These are phyloP conservation scores for Atethmia centrago DNA, from an alignment of 2,888 invertebrate species.

Conservation along the genomic window DNA sequence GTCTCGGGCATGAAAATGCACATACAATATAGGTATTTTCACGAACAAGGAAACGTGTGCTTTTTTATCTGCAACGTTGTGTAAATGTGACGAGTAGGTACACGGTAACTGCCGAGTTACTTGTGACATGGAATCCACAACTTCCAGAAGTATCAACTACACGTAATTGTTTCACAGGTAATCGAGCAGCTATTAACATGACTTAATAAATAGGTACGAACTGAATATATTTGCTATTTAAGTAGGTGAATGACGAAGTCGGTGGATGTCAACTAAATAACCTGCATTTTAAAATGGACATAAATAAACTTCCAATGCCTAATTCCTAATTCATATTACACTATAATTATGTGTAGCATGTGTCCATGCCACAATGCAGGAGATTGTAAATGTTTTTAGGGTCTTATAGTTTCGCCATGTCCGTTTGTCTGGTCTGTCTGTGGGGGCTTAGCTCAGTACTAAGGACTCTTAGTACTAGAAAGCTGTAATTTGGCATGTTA, in stretches of 20 bases:
- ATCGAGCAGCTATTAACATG: slow-evolving; percentile 5
- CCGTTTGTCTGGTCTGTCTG: no score
- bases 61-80: slow-evolving; percentile 54
- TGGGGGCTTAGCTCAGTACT: no score
- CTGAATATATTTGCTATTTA: background rate
- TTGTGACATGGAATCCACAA: slow-evolving; percentile 17
- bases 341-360: no score
- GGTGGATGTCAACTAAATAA: background rate
- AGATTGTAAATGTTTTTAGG: background rate
- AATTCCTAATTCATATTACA: background rate
- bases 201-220: slow-evolving; percentile 12
- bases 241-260: background rate
- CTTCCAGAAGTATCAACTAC: background rate
- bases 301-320: background rate
- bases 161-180: background rate
- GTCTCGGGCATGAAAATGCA: slow-evolving; percentile 51
- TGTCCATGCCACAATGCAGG: background rate
- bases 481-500: no score
- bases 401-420: no score
- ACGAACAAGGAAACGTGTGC: slow-evolving; percentile 52
- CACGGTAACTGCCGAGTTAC: slow-evolving; percentile 13
- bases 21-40: slow-evolving; percentile 55
- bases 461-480: no score
- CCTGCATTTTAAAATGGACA: background rate
- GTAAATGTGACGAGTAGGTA: slow-evolving; percentile 28